A percentile compares a stretch with the other conserved stretches of the same genome.
Evolutionary conservation across 2,797 vertebrate genomes (phyloP).

Genomic region (Tapirus indicus): DNA sequence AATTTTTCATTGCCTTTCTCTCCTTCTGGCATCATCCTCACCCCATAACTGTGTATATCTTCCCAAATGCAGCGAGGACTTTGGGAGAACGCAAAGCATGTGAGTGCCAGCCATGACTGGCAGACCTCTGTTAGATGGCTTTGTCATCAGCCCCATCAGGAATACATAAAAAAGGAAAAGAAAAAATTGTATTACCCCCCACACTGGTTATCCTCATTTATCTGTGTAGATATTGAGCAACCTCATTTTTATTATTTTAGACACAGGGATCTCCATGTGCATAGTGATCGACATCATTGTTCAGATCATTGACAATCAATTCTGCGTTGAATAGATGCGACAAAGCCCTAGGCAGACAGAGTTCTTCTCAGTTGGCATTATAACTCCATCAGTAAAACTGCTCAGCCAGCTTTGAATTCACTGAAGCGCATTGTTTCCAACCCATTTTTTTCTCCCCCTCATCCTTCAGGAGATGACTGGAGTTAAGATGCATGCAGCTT

Average conservation of each 20-base stretch:
- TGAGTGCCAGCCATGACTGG: rapidly evolving
- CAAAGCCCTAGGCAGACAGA: neutral
- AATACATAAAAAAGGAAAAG: too few relatives aligned
- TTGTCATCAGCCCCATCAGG: neutral
- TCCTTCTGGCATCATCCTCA: neutral
- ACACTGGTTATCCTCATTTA: rapidly evolving
- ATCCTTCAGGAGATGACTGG: rapidly evolving
- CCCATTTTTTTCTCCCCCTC: rapidly evolving
- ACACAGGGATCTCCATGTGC: rapidly evolving
- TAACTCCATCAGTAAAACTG: rapidly evolving
- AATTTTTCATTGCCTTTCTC: neutral
- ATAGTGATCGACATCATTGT: rapidly evolving
- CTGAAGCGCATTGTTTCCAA: rapidly evolving
- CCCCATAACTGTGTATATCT: rapidly evolving
- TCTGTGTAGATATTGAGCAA: rapidly evolving
- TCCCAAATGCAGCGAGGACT: rapidly evolving
- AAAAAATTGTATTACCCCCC: rapidly evolving
- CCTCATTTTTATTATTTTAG: neutral
- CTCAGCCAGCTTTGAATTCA: rapidly evolving
- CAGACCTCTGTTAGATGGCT: neutral
- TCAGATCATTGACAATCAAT: rapidly evolving
- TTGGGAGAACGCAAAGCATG: neutral
- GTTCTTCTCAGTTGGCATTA: rapidly evolving
- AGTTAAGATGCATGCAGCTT: rapidly evolving
- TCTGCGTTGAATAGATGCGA: neutral